Percentiles rank a stretch among this genome's conserved stretches.
Evolutionary conservation across 2,888 invertebrate genomes (phyloP).

Genomic region (Synergus itoensis): DNA sequence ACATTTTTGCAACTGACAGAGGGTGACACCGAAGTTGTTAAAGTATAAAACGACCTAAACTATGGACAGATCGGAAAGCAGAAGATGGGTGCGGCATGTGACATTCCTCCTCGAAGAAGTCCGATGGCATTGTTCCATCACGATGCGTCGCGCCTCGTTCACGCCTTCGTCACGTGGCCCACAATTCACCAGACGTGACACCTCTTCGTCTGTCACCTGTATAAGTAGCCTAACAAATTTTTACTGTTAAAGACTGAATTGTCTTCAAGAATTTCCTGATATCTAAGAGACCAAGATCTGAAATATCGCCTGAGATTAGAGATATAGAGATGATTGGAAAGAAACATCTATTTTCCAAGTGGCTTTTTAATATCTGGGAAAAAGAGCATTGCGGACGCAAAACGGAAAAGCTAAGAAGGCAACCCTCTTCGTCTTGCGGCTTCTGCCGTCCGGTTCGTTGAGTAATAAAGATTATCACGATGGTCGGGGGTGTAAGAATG

Average conservation of each 20-base stretch:
- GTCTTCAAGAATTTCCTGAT: neutral
- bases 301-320: too few species aligned
- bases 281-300: too few species aligned
- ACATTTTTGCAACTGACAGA: neutral
- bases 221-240: conserved; percentile 43
- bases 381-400: neutral
- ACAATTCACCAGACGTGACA: conserved; percentile 77
- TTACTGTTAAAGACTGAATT: neutral
- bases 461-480: conserved; percentile 67
- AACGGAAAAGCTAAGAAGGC: conserved; percentile 1
- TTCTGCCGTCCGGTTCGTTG: conserved; percentile 47
- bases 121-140: conserved; percentile 77
- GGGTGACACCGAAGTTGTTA: neutral
- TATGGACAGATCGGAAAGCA: conserved; percentile 57
- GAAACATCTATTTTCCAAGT: neutral
- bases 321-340: too few species aligned
- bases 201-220: conserved; percentile 54
- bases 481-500: conserved; percentile 65
- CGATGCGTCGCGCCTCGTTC: conserved; percentile 75
- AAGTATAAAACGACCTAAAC: conserved; percentile 37
- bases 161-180: conserved; percentile 77
- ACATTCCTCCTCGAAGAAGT: conserved; percentile 76
- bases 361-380: neutral
- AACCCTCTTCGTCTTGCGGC: conserved; percentile 37
- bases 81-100: conserved; percentile 76